Conservation (phyloP, 2,113 vertebrate species). For the Albula glossodonta region DNA sequence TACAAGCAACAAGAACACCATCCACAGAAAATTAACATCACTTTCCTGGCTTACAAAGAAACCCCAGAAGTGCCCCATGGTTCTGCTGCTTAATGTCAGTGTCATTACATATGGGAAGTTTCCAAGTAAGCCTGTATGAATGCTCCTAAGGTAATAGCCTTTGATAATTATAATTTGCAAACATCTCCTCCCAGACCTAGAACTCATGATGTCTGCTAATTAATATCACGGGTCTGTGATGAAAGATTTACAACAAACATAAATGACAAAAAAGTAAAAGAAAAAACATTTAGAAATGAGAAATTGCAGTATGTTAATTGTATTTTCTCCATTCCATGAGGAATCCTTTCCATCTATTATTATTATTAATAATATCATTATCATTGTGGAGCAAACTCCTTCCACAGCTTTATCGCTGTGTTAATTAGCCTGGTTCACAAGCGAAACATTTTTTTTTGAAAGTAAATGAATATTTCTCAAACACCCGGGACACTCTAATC, state of each 20-base stretch:
- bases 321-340: no score
- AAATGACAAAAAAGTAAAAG: neutral
- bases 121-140: neutral
- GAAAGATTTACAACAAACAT: neutral
- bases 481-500: neutral
- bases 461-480: neutral
- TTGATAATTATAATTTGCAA: neutral
- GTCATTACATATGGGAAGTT: neutral
- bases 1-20: neutral
- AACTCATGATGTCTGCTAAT: neutral
- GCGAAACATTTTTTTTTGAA: no score
- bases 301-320: no score
- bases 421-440: no score
- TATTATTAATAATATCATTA: no score
- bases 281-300: no score
- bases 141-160: neutral
- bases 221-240: neutral
- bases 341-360: no score
- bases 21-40: neutral
- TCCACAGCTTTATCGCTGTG: no score
- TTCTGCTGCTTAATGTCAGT: neutral
- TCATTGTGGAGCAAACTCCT: no score
- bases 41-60: neutral
- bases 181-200: neutral
- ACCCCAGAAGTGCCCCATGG: no score